Conservation (phyloP, 2,888 invertebrate genomes). For the Acheta domesticus region DNA sequence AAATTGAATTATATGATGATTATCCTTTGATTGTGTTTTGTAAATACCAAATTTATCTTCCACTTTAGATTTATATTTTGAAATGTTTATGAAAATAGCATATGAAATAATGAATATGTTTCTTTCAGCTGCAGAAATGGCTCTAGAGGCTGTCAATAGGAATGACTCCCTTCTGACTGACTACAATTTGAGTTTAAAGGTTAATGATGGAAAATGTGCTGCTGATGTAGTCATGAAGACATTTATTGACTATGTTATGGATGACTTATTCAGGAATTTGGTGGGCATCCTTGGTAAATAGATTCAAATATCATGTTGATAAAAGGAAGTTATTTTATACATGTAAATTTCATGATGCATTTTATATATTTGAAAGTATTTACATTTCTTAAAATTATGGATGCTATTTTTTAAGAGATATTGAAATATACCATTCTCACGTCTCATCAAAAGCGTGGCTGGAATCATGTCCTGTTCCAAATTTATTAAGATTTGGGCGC, state of each 20-base stretch:
- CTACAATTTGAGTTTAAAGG: slow-evolving; percentile 57
- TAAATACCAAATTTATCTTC: too few species aligned
- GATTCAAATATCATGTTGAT: background rate
- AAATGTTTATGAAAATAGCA: too few species aligned
- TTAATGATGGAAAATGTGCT: slow-evolving; percentile 65
- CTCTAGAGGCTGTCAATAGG: slow-evolving; percentile 60
- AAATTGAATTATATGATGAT: too few species aligned
- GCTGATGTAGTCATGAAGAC: slow-evolving; percentile 70
- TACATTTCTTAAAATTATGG: too few species aligned
- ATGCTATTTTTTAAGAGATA: background rate
- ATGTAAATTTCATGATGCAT: background rate
- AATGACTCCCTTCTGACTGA: slow-evolving; percentile 57
- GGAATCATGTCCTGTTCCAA: too few species aligned
- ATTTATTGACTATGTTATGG: slow-evolving; percentile 66
- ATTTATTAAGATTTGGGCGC: too few species aligned
- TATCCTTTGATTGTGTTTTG: too few species aligned
- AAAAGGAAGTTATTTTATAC: too few species aligned
- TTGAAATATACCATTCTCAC: too few species aligned
- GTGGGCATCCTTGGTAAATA: slow-evolving; percentile 64
- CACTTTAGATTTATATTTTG: too few species aligned
- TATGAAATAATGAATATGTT: background rate
- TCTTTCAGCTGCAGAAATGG: slow-evolving; percentile 58
- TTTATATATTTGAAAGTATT: background rate
- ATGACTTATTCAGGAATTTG: slow-evolving; percentile 55
- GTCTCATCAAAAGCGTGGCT: too few species aligned